These are phyloP conservation scores for Misgurnus anguillicaudatus DNA, from an alignment of 2,113 vertebrate genomes.

Conservation along the genomic window DNA sequence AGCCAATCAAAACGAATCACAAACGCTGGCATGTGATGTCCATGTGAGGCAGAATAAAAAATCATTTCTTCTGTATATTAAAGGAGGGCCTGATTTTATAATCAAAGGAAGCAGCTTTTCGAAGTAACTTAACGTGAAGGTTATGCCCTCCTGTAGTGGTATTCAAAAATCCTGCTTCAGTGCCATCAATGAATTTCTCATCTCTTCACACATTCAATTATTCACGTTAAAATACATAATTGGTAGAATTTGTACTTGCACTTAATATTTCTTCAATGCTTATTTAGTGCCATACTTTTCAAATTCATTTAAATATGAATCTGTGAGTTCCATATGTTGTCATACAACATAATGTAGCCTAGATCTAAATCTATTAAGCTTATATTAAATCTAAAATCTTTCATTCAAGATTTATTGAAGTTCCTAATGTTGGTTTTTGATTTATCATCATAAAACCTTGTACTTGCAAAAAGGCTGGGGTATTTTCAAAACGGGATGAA, in stretches of 20 bases:
- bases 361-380: too few relatives aligned
- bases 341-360: too few relatives aligned
- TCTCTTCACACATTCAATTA: conserved; percentile 10
- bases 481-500: too few relatives aligned
- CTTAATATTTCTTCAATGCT: not conserved
- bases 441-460: too few relatives aligned
- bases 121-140: conserved; percentile 51
- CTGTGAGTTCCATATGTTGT: too few relatives aligned
- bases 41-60: conserved; percentile 25
- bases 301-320: conserved; percentile 1
- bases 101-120: conserved; percentile 43
- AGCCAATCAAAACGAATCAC: conserved; percentile 28
- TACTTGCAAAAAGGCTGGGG: too few relatives aligned
- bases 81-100: conserved; percentile 38
- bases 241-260: not conserved
- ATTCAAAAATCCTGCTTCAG: conserved; percentile 50
- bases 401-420: not conserved
- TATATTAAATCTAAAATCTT: not conserved
- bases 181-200: conserved; percentile 47
- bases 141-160: conserved; percentile 31
- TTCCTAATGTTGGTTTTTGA: too few relatives aligned
- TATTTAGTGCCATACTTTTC: not conserved
- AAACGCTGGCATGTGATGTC: conserved; percentile 1
- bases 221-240: conserved; percentile 13
- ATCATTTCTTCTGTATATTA: conserved; percentile 39